Base-by-base conservation (phyloP, 2,888 invertebrate species). In the Lathronympha strigana region DNA sequence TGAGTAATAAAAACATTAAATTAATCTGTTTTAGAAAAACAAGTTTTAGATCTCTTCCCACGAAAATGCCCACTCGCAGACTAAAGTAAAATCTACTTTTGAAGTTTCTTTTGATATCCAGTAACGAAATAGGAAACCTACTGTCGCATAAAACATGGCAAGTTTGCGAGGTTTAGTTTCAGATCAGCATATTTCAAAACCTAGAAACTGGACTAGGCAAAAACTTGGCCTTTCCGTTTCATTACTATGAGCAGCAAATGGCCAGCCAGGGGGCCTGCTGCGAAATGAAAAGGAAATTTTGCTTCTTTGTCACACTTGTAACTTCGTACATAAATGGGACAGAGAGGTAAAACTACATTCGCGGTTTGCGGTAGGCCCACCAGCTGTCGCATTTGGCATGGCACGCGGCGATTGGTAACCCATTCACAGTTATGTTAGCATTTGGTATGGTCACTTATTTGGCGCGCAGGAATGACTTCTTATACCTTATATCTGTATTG, bases 161-260 rank as follows among this genome's bases (percentile, higher is more conserved):
- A 31, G 19, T n/a, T 13, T 4, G 43, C 28, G 8, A 13, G n/a
- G 45, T 45, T 45, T 28, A 23, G 21, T 57, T 57, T 57, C 31
- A 21, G 28, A 57, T 45, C 57, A 57, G 57, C 43, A 45, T 45
- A 57, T 57, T 57, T 57, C 43, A 13, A 28, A 57, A 57, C 57
- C 57, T 31, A 57, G 57, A 57, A 55, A 57, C 57, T 57, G 19
- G 57, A 57, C 43, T 31, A 8, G 17, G 57, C 57, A 57, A 57
- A 57, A 57, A 57, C 2, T 43, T 21, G 17, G 57, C 31, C 55
- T 57, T 57, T 57, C 57, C 43, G 31, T 57, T 31, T 45, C 57
- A 31, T 45, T 43, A 43, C 43, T 45, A 40, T 25, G 15, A 11
- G 5, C 13, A 38, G 17, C 2, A 8, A 33, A 33, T 33, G 11